Evolutionary conservation across 2,888 invertebrate genomes (phyloP).

Genomic region (Drosophila dives): DNA sequence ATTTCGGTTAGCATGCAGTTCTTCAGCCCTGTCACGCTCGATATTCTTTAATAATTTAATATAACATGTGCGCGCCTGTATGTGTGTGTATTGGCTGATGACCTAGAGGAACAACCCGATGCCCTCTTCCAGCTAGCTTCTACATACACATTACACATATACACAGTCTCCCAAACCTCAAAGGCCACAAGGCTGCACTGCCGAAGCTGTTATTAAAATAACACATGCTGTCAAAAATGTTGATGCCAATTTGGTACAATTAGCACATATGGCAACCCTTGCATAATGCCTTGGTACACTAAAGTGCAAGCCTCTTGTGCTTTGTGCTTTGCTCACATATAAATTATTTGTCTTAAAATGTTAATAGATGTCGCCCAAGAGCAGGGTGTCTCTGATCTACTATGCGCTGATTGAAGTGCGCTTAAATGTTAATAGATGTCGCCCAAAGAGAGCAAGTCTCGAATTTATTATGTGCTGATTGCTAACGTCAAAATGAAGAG

Average conservation of each 20-base stretch:
- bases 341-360: not conserved
- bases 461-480: not conserved
- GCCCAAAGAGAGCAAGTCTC: not conserved
- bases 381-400: not conserved
- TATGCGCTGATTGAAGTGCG: not conserved
- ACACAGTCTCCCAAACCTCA: not conserved
- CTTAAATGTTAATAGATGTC: not conserved
- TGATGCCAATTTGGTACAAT: not conserved
- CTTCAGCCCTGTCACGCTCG: conserved; percentile 37
- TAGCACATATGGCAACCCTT: conserved; percentile 26
- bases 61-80: not conserved
- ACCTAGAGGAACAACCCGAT: not conserved
- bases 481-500: not conserved
- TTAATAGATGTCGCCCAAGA: not conserved
- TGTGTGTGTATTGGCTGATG: not conserved
- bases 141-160: not conserved
- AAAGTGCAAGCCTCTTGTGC: not conserved
- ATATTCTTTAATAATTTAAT: conserved; percentile 60
- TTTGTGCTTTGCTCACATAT: not conserved
- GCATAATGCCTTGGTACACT: not conserved
- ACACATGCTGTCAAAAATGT: not conserved
- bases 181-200: not conserved
- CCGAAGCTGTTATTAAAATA: not conserved
- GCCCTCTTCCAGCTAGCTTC: not conserved
- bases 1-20: conserved; percentile 11